These are phyloP conservation scores for Dryobotodes eremita DNA, from an alignment of 2,888 invertebrate species.

Conservation along the genomic window DNA sequence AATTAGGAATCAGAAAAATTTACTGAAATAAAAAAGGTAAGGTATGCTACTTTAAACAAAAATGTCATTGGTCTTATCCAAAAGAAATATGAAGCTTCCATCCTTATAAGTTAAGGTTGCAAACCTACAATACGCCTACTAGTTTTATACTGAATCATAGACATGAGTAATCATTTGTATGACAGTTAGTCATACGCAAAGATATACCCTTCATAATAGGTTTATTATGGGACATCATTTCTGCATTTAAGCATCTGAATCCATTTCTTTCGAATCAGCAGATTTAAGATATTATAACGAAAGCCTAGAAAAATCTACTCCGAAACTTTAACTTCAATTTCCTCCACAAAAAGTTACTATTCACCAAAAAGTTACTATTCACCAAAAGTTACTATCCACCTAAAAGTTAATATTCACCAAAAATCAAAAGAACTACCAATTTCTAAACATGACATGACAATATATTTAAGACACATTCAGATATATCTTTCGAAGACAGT, in stretches of 20 bases:
- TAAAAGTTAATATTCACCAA: background rate
- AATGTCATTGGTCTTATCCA: background rate
- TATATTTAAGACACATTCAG: slow-evolving; percentile 36
- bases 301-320: background rate
- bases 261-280: no score
- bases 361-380: no score
- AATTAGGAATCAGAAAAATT: background rate
- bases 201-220: background rate
- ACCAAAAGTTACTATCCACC: no score
- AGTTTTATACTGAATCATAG: slow-evolving; percentile 30
- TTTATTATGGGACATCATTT: background rate
- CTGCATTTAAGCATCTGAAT: no score
- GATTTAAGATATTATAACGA: background rate
- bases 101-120: background rate
- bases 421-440: slow-evolving; percentile 14
- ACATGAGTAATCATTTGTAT: slow-evolving; percentile 29
- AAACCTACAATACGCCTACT: slow-evolving; percentile 13
- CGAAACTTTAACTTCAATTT: background rate
- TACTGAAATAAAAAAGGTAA: background rate
- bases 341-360: no score
- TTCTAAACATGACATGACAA: slow-evolving; percentile 49
- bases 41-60: no score
- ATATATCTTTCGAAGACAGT: slow-evolving; percentile 69
- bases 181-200: slow-evolving; percentile 6
- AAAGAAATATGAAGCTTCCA: background rate